A percentile compares a stretch with the other conserved stretches of the same genome.
Evolutionary conservation across 1,140 invertebrate genomes (phyloP).

Genomic region (Drosophila sulfurigaster): DNA sequence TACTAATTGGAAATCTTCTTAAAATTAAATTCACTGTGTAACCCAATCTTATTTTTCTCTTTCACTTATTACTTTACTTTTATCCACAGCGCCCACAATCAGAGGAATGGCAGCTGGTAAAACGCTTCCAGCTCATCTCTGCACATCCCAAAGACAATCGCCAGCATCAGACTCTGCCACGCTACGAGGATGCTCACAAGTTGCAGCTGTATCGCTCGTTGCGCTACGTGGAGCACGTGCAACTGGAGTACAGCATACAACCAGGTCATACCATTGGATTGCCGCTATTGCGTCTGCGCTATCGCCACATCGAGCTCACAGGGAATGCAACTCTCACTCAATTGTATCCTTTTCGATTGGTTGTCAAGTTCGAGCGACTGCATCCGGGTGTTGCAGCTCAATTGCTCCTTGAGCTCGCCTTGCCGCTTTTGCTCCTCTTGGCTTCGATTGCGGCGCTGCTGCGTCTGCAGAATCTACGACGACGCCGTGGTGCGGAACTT

Average conservation of each 20-base stretch:
- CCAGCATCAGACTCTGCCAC: constrained; percentile 35
- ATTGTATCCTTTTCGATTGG: constrained; percentile 61
- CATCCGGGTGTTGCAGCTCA: constrained; percentile 39
- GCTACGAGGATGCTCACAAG: constrained; percentile 73
- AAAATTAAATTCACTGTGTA: too few species aligned
- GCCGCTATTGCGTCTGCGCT: constrained; percentile 67
- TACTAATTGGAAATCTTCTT: too few species aligned
- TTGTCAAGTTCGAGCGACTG: constrained; percentile 46
- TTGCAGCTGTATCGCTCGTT: constrained; percentile 67
- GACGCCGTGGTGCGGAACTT: constrained; percentile 63
- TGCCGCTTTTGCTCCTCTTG: constrained; percentile 59
- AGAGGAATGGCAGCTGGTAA: constrained; percentile 87
- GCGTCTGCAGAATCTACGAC: constrained; percentile 63
- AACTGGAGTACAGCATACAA: constrained; percentile 69
- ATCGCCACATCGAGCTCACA: constrained; percentile 65
- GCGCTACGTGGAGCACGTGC: constrained; percentile 65
- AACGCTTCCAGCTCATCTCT: constrained; percentile 90
- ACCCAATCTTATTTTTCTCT: too few species aligned
- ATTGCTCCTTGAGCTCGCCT: constrained; percentile 53
- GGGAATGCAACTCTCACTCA: constrained; percentile 56
- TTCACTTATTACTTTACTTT: background rate
- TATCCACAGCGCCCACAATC: constrained; percentile 80
- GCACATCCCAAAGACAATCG: constrained; percentile 60
- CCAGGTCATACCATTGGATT: constrained; percentile 64
- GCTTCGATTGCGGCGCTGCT: constrained; percentile 62